Base-by-base conservation (phyloP, 2,797 vertebrate genomes). In the Mormyrops boulengeri region DNA sequence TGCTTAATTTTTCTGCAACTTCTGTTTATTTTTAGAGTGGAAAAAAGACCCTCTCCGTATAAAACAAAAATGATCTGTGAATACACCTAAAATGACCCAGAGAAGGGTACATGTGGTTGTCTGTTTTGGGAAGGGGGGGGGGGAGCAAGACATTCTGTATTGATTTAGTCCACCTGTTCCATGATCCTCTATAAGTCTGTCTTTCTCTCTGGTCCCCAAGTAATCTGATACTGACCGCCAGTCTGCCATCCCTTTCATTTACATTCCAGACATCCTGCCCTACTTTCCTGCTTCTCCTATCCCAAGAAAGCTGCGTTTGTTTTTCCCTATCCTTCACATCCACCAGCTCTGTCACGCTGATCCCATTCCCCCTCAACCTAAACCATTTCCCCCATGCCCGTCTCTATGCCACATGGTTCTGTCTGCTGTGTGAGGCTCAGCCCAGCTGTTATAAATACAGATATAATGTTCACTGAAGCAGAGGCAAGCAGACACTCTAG, bases 111-210 rank as follows among this genome's bases (percentile, higher is more conserved):
- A 77, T 77, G 69, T 69, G 62, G 26, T 69, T 69, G 60, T 26
- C 60, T 66, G 19, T 66, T 66, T 66, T 3, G 7, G 47, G 47
- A 6, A 1, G 47, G 22, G 22, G n/a, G n/a, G 7, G n/a, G 60
- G 62, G 60, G 22, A 11, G 62, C 62, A 30, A 69, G 3, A 14
- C 62, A 69, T 12, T 69, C 26, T 69, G 26, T 69, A 34, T 44
- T 80, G 73, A 44, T 80, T 80, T 80, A 80, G 44, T 80, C 73
- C 73, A 80, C 73, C 73, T 80, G 73, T 44, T 80, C 38, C 73
- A 44, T 44, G 34, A 44, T 44, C 38, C 38, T 77, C 14, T 69
- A 69, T 14, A 69, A 69, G 11, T 69, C 26, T 69, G 62, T 19
- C 34, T 77, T 44, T 77, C 38, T 41, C 12, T 38, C 73, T 77